A percentile compares a stretch with the other conserved stretches of the same genome.
Evolutionary conservation across 2,888 invertebrate genomes (phyloP).

Genomic region (Andrena marginata): DNA sequence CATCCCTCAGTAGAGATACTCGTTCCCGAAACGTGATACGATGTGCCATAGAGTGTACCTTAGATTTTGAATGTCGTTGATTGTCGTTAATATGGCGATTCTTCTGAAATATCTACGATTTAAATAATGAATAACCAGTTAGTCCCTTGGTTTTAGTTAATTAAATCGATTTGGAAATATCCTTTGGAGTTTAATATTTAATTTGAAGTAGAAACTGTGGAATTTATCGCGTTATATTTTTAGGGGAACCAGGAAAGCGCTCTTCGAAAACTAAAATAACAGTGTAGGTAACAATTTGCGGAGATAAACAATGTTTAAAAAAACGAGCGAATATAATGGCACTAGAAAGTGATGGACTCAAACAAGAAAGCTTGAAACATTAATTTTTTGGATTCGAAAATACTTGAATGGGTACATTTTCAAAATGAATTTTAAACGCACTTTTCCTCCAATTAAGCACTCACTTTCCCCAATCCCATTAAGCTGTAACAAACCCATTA

Average conservation of each 20-base stretch:
- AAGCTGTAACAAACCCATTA: not conserved
- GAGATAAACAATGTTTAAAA: not conserved
- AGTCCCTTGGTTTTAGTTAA: too few relatives aligned
- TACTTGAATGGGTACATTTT: not conserved
- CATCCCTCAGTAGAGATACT: not conserved
- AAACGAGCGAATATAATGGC: not conserved
- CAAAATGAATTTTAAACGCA: too few relatives aligned
- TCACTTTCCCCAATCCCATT: not conserved
- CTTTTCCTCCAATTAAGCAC: too few relatives aligned
- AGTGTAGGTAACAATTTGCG: too few relatives aligned
- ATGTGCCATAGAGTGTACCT: constrained; percentile 8
- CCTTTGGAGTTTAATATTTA: not conserved
- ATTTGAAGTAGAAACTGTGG: not conserved
- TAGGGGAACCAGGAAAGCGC: too few relatives aligned
- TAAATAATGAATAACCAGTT: too few relatives aligned
- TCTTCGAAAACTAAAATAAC: too few relatives aligned
- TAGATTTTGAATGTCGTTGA: not conserved
- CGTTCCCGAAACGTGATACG: constrained; percentile 19
- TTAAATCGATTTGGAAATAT: too few relatives aligned
- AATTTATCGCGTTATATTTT: too few relatives aligned
- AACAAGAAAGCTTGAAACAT: not conserved
- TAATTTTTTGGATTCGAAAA: too few relatives aligned
- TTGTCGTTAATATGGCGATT: too few relatives aligned
- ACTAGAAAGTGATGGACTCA: not conserved
- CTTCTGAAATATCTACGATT: too few relatives aligned